Evolutionary conservation across 2,113 vertebrate species (phyloP), one percentile per base, ranked within the genome.

Genomic region (Hippocampus abdominalis): DNA sequence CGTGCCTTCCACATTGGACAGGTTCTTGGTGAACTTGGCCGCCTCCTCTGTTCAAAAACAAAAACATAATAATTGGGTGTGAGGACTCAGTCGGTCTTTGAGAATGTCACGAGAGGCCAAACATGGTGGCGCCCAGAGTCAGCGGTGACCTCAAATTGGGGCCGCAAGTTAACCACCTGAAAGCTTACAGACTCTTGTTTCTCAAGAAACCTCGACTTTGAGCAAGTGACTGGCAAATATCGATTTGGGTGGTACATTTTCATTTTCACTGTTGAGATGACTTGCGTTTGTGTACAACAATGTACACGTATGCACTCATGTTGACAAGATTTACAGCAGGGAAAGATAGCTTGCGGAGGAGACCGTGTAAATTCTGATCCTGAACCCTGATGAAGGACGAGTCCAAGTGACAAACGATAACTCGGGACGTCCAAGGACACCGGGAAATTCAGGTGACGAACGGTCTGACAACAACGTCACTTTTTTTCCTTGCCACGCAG

Each of bases 21-120:
- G 94, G 88, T 98, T 96, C 93, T 98, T 99, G 21, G 95, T 96
- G 88, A 99, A 99, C 84, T 92, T 86, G 74, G 95, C 94, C 62
- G 94, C 97, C 87, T 99, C 97, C 92, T 98, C 97, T 99, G 92
- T 53, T 91, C 21, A 46, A 15, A 62, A n/a, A 29, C 29, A 36
- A 36, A 36, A 29, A 20, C 13, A 18, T 29, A 36, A 36, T 6
- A 5, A 36, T 40, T 63, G 61, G 9, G 61, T 20, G 0, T 61
- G 27, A 29, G 56, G 4, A 29, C 16, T n/a, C n/a, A 23, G 6
- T 23, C 20, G 1, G 21, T 20, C 20, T 56, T n/a, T 10, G 10
- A 46, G 44, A 13, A 46, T 46, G 44, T 46, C 44, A 46, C 13
- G 1, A 15, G 44, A 46, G 13, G 44, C 44, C 44, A 4, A 15